A percentile compares a stretch with the other conserved stretches of the same genome.
Conservation (phyloP, 2,113 vertebrate genomes). For the Illadopsis cleaveri region DNA sequence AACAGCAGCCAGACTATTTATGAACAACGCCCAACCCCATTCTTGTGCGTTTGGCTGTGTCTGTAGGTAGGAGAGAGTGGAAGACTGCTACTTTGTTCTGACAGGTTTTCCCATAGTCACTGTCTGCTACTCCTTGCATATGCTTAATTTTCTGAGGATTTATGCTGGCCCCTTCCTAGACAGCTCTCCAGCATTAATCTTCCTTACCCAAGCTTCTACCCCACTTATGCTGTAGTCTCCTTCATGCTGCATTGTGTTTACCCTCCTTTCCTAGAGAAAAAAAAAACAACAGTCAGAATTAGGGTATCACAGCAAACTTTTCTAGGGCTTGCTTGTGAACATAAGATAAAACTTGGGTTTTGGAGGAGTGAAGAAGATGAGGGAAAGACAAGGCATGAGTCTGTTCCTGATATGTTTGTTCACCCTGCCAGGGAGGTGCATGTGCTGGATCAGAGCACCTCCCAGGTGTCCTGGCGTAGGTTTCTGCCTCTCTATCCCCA, state of each 20-base stretch:
- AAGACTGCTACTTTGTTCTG: constrained; percentile 63
- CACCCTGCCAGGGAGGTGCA: not conserved
- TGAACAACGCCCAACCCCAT: constrained; percentile 63
- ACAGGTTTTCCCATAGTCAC: constrained; percentile 71
- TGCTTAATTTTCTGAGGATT: constrained; percentile 58
- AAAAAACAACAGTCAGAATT: not conserved
- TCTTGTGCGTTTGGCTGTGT: constrained; percentile 57
- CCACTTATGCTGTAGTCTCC: not conserved
- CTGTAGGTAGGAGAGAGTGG: constrained; percentile 72
- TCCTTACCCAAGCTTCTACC: not conserved
- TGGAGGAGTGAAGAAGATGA: not conserved
- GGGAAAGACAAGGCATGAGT: not conserved
- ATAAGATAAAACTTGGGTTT: not conserved
- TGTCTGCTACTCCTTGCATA: constrained; percentile 65
- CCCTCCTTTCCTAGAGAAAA: not conserved
- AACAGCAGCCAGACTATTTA: constrained; percentile 78
- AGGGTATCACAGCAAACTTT: not conserved
- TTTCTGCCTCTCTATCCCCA: not conserved
- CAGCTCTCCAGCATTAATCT: not conserved
- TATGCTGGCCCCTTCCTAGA: not conserved
- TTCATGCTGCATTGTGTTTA: not conserved
- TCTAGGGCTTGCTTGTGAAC: not conserved
- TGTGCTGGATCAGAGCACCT: not conserved
- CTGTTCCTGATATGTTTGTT: not conserved
- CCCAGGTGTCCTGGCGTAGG: constrained; percentile 3